Evolutionary conservation across 2,888 invertebrate species (phyloP).

Genomic region (Gymnoscelis rufifasciata): DNA sequence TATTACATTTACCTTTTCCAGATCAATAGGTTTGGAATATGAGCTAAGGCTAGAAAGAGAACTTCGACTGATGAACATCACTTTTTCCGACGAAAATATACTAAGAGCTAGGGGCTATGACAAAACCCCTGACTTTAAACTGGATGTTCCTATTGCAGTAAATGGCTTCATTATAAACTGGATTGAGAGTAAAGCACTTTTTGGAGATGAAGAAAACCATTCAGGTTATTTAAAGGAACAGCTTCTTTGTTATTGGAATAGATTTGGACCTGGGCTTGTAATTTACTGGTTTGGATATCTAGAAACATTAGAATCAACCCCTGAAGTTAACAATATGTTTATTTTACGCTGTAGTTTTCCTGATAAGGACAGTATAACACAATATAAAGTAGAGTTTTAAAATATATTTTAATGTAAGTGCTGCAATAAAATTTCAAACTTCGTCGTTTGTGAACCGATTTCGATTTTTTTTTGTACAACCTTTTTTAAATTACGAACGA

Average conservation of each 20-base stretch:
- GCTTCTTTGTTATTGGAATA: conserved; percentile 93
- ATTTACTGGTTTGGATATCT: conserved; percentile 97
- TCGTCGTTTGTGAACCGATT: no score
- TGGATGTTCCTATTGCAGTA: conserved; percentile 92
- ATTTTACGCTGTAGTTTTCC: conserved; percentile 78
- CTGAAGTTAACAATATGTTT: conserved; percentile 81
- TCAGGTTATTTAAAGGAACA: conserved; percentile 90
- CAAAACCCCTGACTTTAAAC: conserved; percentile 95
- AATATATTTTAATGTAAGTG: background rate
- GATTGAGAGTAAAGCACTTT: conserved; percentile 98
- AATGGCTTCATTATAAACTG: conserved; percentile 93
- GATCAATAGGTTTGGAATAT: conserved; percentile 90
- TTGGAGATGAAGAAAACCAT: conserved; percentile 91
- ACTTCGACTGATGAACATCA: conserved; percentile 69
- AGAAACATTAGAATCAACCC: conserved; percentile 82
- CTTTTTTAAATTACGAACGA: no score
- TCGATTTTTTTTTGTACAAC: no score
- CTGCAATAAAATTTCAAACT: background rate
- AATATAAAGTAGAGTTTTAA: conserved; percentile 58
- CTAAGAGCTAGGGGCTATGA: conserved; percentile 91
- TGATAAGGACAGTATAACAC: conserved; percentile 64
- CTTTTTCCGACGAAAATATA: conserved; percentile 85
- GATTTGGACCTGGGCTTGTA: conserved; percentile 95
- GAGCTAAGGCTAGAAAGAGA: conserved; percentile 85
- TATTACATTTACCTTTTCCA: no score